These are phyloP conservation scores for Camelus bactrianus DNA, from an alignment of 2,113 vertebrate genomes.

Conservation along the genomic window DNA sequence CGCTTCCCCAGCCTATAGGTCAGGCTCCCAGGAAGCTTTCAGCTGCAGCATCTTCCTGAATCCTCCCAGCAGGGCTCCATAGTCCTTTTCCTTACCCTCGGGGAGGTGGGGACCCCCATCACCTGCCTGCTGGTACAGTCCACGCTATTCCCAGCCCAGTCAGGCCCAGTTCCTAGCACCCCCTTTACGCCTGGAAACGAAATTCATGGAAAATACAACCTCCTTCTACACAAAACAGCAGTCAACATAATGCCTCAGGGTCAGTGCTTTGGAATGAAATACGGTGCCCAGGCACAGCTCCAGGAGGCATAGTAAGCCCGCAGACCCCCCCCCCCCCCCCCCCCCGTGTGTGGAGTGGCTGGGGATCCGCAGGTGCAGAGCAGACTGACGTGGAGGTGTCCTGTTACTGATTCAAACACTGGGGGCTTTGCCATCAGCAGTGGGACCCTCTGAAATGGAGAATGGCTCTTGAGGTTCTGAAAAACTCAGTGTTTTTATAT, in stretches of 20 bases:
- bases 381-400: neutral
- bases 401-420: neutral
- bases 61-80: neutral
- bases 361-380: neutral
- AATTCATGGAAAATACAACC: slow-evolving; percentile 24
- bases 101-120: neutral
- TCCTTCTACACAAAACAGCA: neutral
- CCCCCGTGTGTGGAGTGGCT: neutral
- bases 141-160: neutral
- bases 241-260: neutral
- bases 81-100: neutral
- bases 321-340: no score
- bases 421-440: neutral
- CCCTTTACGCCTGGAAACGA: neutral
- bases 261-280: neutral
- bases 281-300: neutral
- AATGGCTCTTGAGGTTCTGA: neutral
- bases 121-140: neutral
- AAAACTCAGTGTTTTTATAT: neutral
- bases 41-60: neutral
- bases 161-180: neutral
- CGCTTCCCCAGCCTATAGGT: neutral
- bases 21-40: neutral
- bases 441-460: neutral
- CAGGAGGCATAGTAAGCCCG: neutral